phyloP scores from a whole-genome alignment of 1,140 invertebrate species.

The Sweltsa coloradensis region DNA sequence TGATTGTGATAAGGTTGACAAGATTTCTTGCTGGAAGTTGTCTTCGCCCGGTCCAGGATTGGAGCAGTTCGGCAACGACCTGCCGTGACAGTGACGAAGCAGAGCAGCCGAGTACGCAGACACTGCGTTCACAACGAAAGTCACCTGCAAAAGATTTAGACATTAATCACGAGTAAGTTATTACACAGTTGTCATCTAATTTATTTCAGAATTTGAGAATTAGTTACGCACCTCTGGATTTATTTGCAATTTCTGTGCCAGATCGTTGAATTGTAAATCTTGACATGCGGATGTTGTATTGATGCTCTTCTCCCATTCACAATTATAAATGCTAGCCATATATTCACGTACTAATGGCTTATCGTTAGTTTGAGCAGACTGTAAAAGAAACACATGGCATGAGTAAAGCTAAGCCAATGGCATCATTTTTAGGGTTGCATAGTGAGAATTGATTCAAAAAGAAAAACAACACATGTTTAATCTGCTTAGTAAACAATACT shows the following conservation, averaged over 20 bases:
- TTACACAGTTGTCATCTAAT: too few species aligned
- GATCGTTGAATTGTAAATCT: constrained; percentile 12
- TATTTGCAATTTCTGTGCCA: constrained; percentile 16
- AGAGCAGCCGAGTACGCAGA: constrained; percentile 26
- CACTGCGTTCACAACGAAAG: constrained; percentile 24
- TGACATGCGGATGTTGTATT: constrained; percentile 10
- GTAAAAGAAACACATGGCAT: constrained; percentile 4
- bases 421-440: background rate
- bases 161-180: too few species aligned
- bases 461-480: too few species aligned
- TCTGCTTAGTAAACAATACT: too few species aligned
- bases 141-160: constrained; percentile 19
- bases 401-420: background rate
- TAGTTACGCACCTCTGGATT: constrained; percentile 18
- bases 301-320: constrained; percentile 14
- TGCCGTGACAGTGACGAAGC: constrained; percentile 20
- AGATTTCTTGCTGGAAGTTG: constrained; percentile 17
- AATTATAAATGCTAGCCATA: constrained; percentile 15
- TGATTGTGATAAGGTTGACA: constrained; percentile 9
- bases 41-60: constrained; percentile 12
- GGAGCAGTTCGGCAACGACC: constrained; percentile 11
- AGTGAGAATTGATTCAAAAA: background rate
- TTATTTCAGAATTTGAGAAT: too few species aligned
- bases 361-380: constrained; percentile 9
- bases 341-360: constrained; percentile 12